These are phyloP conservation scores for Boleophthalmus pectinirostris DNA, from an alignment of 2,113 vertebrate genomes.

Conservation along the genomic window DNA sequence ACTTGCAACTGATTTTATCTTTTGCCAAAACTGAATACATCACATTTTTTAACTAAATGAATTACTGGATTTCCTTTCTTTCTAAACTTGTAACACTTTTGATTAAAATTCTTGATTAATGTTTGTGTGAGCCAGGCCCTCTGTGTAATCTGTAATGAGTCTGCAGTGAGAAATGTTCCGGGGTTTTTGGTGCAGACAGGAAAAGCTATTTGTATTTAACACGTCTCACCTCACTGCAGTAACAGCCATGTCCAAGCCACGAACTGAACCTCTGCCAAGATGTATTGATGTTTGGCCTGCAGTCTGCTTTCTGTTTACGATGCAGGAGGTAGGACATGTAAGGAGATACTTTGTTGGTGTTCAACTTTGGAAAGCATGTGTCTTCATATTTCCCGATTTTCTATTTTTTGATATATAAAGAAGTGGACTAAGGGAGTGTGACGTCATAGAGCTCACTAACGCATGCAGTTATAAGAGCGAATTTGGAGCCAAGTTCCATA, in stretches of 20 bases:
- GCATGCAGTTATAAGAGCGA: no score
- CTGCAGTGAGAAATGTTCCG: slow-evolving; percentile 35
- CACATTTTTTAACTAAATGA: slow-evolving; percentile 21
- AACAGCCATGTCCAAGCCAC: slow-evolving; percentile 23
- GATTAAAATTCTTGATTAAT: slow-evolving; percentile 16
- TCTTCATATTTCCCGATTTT: no score
- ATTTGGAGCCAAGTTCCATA: no score
- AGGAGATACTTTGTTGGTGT: not conserved
- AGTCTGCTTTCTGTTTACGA: slow-evolving; percentile 3
- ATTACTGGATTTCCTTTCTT: slow-evolving; percentile 16
- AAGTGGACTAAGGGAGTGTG: no score
- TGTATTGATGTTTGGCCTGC: slow-evolving; percentile 9
- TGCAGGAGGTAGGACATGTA: not conserved
- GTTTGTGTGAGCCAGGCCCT: slow-evolving; percentile 27
- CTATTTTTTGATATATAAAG: no score
- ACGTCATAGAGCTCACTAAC: no score
- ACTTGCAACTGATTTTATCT: not conserved
- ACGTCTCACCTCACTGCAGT: slow-evolving; percentile 40
- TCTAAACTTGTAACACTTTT: slow-evolving; percentile 23
- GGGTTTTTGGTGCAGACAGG: slow-evolving; percentile 34
- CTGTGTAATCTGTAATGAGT: slow-evolving; percentile 40
- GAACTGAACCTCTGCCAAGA: slow-evolving; percentile 22
- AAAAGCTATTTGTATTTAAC: slow-evolving; percentile 38
- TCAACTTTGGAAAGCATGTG: no score
- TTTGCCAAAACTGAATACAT: not conserved